Conservation (phyloP, 1,140 invertebrate genomes). For the Ericerus pela region DNA sequence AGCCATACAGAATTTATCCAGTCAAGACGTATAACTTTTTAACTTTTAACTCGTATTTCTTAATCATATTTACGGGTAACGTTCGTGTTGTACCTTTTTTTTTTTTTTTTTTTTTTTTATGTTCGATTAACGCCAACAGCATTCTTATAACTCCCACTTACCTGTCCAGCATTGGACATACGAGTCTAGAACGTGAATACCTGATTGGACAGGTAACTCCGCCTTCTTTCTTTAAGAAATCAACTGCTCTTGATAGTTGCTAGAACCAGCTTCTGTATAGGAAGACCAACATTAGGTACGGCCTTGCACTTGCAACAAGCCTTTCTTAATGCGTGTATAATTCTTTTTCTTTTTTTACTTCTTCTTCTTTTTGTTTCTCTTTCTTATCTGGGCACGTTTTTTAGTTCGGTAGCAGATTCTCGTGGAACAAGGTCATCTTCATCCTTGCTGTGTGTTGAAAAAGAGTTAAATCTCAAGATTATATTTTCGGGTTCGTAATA, state of each 20-base stretch:
- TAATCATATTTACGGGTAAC: too few species aligned
- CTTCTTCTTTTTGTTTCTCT: too few species aligned
- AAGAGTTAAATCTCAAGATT: too few species aligned
- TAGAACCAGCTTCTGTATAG: conserved; percentile 4
- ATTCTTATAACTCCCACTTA: conserved; percentile 6
- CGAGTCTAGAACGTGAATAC: neutral
- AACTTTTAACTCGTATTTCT: too few species aligned
- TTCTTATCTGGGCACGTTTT: neutral
- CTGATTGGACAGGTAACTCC: conserved; percentile 10
- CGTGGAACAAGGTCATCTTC: conserved; percentile 7
- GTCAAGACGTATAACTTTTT: too few species aligned
- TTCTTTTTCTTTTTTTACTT: neutral
- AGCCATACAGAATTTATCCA: too few species aligned
- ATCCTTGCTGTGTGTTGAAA: too few species aligned
- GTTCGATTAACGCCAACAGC: too few species aligned
- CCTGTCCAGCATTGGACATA: neutral
- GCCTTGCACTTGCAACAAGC: conserved; percentile 8
- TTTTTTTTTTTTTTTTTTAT: too few species aligned
- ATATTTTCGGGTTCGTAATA: too few species aligned
- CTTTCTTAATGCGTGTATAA: neutral
- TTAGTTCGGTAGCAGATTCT: conserved; percentile 8
- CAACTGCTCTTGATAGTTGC: conserved; percentile 1
- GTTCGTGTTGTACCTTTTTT: too few species aligned
- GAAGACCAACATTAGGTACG: conserved; percentile 1
- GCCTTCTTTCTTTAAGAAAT: neutral